Evolutionary conservation across 2,797 vertebrate species (phyloP).

Genomic region (Sebastes kiyomatsui): DNA sequence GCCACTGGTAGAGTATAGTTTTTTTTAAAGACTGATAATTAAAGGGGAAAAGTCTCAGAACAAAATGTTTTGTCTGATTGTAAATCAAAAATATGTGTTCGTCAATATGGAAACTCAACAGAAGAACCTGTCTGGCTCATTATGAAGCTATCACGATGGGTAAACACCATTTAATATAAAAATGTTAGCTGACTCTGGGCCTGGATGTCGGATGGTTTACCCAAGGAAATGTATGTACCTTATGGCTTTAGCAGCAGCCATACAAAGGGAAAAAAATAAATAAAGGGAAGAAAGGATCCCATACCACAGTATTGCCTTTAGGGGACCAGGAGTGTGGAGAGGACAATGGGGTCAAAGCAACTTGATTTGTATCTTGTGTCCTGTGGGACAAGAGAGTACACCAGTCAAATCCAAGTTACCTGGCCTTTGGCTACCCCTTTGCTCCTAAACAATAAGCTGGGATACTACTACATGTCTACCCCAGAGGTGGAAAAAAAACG

Average conservation of each 20-base stretch:
- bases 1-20: background rate
- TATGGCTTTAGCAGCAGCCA: slow-evolving; percentile 70
- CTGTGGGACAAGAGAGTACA: slow-evolving; percentile 77
- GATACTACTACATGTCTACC: slow-evolving; percentile 68
- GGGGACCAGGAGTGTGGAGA: slow-evolving; percentile 77
- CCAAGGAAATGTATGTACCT: slow-evolving; percentile 80
- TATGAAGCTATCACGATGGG: slow-evolving; percentile 67
- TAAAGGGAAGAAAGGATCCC: slow-evolving; percentile 75
- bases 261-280: slow-evolving; percentile 79
- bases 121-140: slow-evolving; percentile 36
- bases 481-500: slow-evolving; percentile 50
- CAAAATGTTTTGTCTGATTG: background rate
- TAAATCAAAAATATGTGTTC: slow-evolving; percentile 30
- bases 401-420: slow-evolving; percentile 78
- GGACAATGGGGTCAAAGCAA: slow-evolving; percentile 84
- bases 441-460: slow-evolving; percentile 81
- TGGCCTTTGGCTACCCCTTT: slow-evolving; percentile 77
- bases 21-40: background rate
- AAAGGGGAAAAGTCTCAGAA: background rate
- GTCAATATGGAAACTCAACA: slow-evolving; percentile 50
- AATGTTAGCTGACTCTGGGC: slow-evolving; percentile 60
- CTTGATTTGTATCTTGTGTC: slow-evolving; percentile 84
- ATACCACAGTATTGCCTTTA: slow-evolving; percentile 74
- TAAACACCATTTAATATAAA: slow-evolving; percentile 79
- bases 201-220: slow-evolving; percentile 71